Base-by-base conservation (phyloP, 2,113 vertebrate species). In the Pseudolaguvia tuberculata region DNA sequence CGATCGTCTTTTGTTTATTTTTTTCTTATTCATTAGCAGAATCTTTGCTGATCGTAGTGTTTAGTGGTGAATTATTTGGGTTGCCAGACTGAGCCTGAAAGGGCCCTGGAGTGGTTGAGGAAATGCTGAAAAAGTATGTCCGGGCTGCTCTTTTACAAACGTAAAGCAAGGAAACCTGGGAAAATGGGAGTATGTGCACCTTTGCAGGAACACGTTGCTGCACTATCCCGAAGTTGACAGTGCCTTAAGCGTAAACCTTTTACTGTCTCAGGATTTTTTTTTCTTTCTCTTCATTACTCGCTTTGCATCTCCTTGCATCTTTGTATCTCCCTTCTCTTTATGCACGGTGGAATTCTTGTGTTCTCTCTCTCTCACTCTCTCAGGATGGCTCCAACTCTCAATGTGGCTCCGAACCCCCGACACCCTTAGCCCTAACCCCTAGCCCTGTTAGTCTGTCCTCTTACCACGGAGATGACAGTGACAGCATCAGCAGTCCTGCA, bases 391-490 rank as follows among this genome's bases (percentile, higher is more conserved):
- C 94, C 91, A 92, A 88, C 89, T 93, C 93, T 91, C 94, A 94
- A 92, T 91, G 93, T 89, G 91, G 93, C 83, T 93, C 94, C 85
- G 93, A 95, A 91, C 93, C 93, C 86, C 93, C 93, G 85, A 90
- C 93, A 87, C 93, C 93, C 84, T 94, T 92, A 89, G 94, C 95
- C 79, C 90, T 95, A 91, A 95, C 94, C 93, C 95, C 95, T 89
- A 94, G 94, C 89, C 93, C 94, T 78, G 93, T 94, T 89, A 94
- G 94, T 88, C 92, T 96, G 89, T 96, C 94, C 89, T 96, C 94
- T 78, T 95, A 91, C 90, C 94, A 94, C 81, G 94, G 94, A 82
- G 94, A 95, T 88, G 94, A 96, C 86, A 94, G 93, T 51, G 94
- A 95, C 89, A 93, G 94, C 93, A 93, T 96, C 88, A 95, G 92